These are phyloP conservation scores for Carcharodon carcharias DNA, from an alignment of 2,797 vertebrate species.

Conservation along the genomic window DNA sequence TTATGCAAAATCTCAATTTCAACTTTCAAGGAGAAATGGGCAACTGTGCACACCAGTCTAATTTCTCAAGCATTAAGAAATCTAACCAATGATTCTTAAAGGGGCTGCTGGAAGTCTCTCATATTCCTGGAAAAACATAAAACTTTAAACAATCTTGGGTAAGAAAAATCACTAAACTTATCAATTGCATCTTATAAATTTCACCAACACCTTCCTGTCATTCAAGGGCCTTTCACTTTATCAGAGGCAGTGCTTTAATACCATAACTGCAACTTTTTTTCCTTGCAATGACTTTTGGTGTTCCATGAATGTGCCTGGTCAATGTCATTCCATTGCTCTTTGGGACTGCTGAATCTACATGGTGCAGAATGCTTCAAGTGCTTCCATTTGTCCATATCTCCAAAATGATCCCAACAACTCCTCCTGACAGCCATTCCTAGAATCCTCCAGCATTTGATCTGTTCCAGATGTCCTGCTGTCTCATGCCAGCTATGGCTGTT, in stretches of 20 bases:
- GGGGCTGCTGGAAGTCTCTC: not conserved
- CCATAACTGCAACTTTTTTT: not conserved
- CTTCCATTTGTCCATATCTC: not conserved
- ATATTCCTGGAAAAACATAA: not conserved
- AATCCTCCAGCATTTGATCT: not conserved
- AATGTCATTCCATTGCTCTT: not conserved
- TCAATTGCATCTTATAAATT: not conserved
- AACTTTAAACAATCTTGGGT: not conserved
- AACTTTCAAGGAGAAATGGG: not conserved
- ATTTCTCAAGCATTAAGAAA: not conserved
- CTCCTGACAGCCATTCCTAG: not conserved
- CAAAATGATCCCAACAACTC: not conserved
- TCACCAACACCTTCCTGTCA: not conserved
- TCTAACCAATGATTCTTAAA: not conserved
- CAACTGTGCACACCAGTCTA: not conserved
- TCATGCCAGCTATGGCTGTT: not conserved
- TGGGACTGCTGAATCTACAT: not conserved
- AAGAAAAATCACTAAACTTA: not conserved
- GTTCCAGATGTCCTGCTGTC: not conserved
- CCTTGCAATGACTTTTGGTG: not conserved
- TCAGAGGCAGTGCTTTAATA: not conserved
- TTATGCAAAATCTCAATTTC: not conserved
- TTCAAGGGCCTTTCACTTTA: not conserved
- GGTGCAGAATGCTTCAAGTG: too few species aligned
- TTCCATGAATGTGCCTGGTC: not conserved